phyloP scores from a whole-genome alignment of 2,888 invertebrate genomes.

The Epinotia bilunana region DNA sequence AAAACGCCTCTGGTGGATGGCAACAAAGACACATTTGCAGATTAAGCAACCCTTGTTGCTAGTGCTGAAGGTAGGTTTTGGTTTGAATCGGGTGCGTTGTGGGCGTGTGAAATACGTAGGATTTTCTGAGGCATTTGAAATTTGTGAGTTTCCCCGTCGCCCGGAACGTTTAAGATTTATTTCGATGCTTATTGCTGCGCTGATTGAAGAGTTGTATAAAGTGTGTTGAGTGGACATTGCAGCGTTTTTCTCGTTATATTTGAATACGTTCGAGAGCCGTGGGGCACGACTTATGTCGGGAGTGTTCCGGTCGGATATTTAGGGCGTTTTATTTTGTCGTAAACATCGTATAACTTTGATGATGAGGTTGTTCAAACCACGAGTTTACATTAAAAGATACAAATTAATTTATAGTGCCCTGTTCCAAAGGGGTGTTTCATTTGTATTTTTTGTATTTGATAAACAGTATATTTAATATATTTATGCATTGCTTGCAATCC shows the following conservation, averaged over 20 bases:
- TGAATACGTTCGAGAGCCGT: slow-evolving; percentile 12
- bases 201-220: slow-evolving; percentile 48
- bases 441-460: too few species aligned
- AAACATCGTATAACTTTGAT: neutral
- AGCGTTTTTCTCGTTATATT: slow-evolving; percentile 32
- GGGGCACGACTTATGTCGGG: slow-evolving; percentile 2
- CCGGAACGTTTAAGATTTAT: slow-evolving; percentile 54
- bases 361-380: neutral
- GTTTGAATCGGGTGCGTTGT: neutral
- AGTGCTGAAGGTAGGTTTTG: slow-evolving; percentile 19
- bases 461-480: too few species aligned
- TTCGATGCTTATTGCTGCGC: slow-evolving; percentile 55
- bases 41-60: neutral
- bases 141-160: slow-evolving; percentile 55
- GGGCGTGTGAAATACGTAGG: slow-evolving; percentile 32
- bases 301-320: slow-evolving; percentile 13
- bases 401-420: too few species aligned
- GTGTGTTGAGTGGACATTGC: slow-evolving; percentile 37
- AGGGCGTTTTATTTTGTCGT: neutral
- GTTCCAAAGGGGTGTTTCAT: too few species aligned
- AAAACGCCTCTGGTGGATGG: slow-evolving; percentile 50
- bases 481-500: too few species aligned
- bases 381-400: neutral
- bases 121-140: slow-evolving; percentile 54
- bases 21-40: slow-evolving; percentile 14